phyloP scores from a whole-genome alignment of 2,888 invertebrate species.

The Dryococelus australis region DNA sequence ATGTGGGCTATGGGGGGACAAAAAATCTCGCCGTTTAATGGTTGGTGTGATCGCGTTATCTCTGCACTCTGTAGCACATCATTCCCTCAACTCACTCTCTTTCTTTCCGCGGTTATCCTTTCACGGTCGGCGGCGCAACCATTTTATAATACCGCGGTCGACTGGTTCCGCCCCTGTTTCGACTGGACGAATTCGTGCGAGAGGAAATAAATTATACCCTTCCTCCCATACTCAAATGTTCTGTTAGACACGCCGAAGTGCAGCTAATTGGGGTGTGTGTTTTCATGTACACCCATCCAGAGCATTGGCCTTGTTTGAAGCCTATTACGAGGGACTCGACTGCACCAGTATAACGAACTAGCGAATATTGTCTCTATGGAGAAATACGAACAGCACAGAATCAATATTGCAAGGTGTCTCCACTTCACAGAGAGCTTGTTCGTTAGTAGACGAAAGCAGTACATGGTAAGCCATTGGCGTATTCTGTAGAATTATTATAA shows the following conservation, averaged over 20 bases:
- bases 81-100: background rate
- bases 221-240: background rate
- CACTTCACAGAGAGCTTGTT: no score
- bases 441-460: no score
- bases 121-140: background rate
- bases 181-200: background rate
- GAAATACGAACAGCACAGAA: no score
- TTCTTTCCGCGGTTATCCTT: background rate
- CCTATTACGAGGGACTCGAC: background rate
- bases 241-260: background rate
- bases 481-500: no score
- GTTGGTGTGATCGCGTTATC: background rate
- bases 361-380: no score
- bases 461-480: no score
- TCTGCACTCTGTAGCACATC: background rate
- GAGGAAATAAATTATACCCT: background rate
- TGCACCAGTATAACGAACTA: background rate
- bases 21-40: background rate
- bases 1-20: background rate
- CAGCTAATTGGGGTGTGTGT: background rate
- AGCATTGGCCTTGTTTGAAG: background rate
- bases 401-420: no score
- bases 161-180: background rate
- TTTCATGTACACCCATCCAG: background rate
- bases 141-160: background rate